Evolutionary conservation across 2,113 vertebrate species (phyloP), one percentile per base, ranked within the genome.

Genomic region (Nymphicus hollandicus): DNA sequence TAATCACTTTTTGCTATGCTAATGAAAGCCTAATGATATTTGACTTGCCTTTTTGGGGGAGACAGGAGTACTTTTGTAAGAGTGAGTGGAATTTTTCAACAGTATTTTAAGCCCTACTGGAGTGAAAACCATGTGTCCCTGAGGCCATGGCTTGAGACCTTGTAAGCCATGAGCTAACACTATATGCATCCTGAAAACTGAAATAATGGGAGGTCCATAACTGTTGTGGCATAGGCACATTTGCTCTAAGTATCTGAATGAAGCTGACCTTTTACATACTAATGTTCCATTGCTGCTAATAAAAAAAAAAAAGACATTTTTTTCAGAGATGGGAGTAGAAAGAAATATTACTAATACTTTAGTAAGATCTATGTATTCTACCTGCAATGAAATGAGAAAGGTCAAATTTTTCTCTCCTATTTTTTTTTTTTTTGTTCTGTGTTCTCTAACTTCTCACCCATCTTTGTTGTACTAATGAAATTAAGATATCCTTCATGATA

Each of bases 401-500:
- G 98, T 98, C 98, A 98, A 95, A 97, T 95, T 95, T 93, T 94
- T 95, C 35, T 92, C 90, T 96, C 86, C 68, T 47, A 50, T 93
- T 70, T 84, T 55, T 91, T 37, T 72, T 72, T 79, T 44, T 85
- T 37, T 88, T 81, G 91, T 91, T 81, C 61, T 82, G 86, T 95
- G 79, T 97, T 98, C 93, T 96, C 95, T 97, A 97, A 98, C 93
- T 98, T 98, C 95, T 98, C 91, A 92, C 97, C 93, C 97, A 97
- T 97, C 97, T 97, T 98, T 98, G 97, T 97, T 98, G 98, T 98
- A 98, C 98, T 98, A 98, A 98, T 98, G 97, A 98, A 98, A 97
- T 97, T 98, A 98, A 97, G 98, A 99, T 98, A 99, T 99, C 98
- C 98, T 99, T 99, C 99, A 99, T 98, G 98, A 98, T 99, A 99